Base-by-base conservation (phyloP, 2,113 vertebrate species). In the Ariopsis seemanni region DNA sequence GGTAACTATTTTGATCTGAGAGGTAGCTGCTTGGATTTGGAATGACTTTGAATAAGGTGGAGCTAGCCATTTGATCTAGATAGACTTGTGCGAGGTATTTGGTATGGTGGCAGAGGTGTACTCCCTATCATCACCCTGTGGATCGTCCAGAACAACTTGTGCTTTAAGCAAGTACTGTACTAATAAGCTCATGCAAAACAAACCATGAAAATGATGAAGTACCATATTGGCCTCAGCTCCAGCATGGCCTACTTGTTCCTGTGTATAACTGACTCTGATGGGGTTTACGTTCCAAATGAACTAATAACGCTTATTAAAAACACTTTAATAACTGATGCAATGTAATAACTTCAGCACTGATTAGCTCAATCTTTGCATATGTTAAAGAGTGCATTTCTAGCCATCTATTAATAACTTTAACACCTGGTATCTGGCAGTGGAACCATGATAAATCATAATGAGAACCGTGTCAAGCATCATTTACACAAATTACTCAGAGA, bases 161-260 rank as follows among this genome's bases (percentile, higher is more conserved):
- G 53, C 67, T 42, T 57, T 62, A 62, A 85, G 30, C 52, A 20
- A 82, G 15, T 22, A 72, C 17, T 27, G 15, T 22, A 72, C 17
- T 27, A 80, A 86, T 69, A 58, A 86, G 30, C 30, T 81, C 77
- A 81, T 17, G 78, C 63, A 86, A 72, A 71, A 71, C 48, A 71
- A 60, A 62, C 67, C 86, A 87, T 82, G 53, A 62, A 85, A 62
- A 87, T 82, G 65, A 60, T 69, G 20, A 69, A 42, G 63, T 48
- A 30, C 86, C 86, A 72, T 87, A 87, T 42, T 82, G 86, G 84
- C 84, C 1, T 4, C 55, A 48, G 69, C 57, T 63, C 34, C 53
- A 22, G n/a, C 74, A 63, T 17, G 30, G 14, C 63, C 10, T 22
- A 50, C 50, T 67, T 17, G 4, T 30, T 27, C 42, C 4, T 42